phyloP scores from a whole-genome alignment of 2,797 vertebrate species.

The Thamnophis elegans region DNA sequence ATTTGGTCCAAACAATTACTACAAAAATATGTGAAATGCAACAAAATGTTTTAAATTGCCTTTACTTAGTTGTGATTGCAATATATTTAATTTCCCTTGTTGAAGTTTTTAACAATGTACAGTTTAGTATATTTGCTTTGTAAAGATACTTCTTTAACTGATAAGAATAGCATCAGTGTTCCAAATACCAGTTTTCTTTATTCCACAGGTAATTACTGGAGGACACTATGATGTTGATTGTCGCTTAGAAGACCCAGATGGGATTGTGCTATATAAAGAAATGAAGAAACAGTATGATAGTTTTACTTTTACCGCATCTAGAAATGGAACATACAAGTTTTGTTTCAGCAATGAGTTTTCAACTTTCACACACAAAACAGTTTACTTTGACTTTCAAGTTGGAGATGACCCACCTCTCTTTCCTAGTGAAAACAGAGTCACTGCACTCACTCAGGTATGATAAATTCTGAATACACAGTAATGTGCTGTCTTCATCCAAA shows the following conservation, averaged over 20 bases:
- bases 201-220: slow-evolving; percentile 92
- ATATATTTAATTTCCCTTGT: not conserved
- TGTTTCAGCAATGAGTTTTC: slow-evolving; percentile 99
- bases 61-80: not conserved
- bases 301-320: slow-evolving; percentile 92
- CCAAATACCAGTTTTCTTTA: not conserved
- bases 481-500: not conserved
- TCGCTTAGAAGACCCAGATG: slow-evolving; percentile 90
- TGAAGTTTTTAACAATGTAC: not conserved
- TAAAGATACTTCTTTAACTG: not conserved
- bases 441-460: slow-evolving; percentile 93
- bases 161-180: not conserved
- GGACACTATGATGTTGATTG: slow-evolving; percentile 98
- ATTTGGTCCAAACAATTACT: not conserved
- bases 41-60: not conserved
- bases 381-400: slow-evolving; percentile 98
- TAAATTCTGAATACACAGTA: not conserved
- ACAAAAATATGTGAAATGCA: not conserved
- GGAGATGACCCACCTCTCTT: slow-evolving; percentile 97
- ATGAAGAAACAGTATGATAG: slow-evolving; percentile 99
- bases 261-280: slow-evolving; percentile 91
- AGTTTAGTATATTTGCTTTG: not conserved
- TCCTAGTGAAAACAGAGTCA: slow-evolving; percentile 95
- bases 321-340: slow-evolving; percentile 94
- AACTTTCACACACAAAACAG: slow-evolving; percentile 98